Evolutionary conservation across 2,797 vertebrate species (phyloP).

Genomic region (Acrossocheilus fasciatus): DNA sequence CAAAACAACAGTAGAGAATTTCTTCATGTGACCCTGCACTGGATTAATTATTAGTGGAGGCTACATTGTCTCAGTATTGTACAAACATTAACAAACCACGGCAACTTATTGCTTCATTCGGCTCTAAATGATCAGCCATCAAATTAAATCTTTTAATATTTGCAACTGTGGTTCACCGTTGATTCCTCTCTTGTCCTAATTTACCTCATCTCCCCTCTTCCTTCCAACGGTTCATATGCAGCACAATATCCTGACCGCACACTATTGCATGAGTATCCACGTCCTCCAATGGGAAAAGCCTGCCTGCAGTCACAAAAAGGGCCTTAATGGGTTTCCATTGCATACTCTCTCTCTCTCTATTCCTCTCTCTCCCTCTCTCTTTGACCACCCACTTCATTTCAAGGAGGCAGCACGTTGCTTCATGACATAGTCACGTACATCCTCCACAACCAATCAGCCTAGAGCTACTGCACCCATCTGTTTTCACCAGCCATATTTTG

Average conservation of each 20-base stretch:
- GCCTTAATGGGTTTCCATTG: slow-evolving; percentile 31
- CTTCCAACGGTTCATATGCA: neutral
- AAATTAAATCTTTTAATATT: slow-evolving; percentile 1
- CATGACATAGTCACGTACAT: neutral
- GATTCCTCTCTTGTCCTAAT: slow-evolving; percentile 19
- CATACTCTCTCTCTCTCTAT: slow-evolving; percentile 6
- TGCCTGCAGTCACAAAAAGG: slow-evolving; percentile 8
- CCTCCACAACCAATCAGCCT: slow-evolving; percentile 15
- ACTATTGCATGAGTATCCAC: slow-evolving; percentile 36
- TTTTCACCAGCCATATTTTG: neutral
- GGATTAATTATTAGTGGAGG: slow-evolving; percentile 20
- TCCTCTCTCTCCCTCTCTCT: neutral
- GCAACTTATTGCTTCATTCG: slow-evolving; percentile 9
- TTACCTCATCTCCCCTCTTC: neutral
- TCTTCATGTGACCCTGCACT: neutral
- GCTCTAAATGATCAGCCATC: slow-evolving; percentile 19
- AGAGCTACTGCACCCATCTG: neutral
- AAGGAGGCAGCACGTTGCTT: slow-evolving; percentile 9
- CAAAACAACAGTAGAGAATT: slow-evolving; percentile 7
- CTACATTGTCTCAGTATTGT: slow-evolving; percentile 3
- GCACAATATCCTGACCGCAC: slow-evolving; percentile 39
- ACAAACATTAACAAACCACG: slow-evolving; percentile 10
- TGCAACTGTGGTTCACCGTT: neutral
- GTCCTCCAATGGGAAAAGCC: slow-evolving; percentile 22
- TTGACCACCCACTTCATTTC: slow-evolving; percentile 1